Base-by-base conservation (phyloP, 2,888 invertebrate genomes). In the Empis livida region DNA sequence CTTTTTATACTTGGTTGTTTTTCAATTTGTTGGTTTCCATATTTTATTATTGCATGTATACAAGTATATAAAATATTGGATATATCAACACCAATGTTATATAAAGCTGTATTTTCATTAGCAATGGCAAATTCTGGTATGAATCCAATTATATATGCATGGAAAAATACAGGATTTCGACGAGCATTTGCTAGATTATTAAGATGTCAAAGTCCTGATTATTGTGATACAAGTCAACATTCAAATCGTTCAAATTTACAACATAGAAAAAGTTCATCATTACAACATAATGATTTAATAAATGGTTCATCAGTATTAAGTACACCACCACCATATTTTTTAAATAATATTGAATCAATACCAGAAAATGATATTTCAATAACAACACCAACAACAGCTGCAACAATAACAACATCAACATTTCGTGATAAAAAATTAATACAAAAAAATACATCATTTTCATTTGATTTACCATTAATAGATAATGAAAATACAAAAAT, bases 111-210 rank as follows among this genome's bases (percentile, higher is more conserved):
- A 44, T 80, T 82, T 51, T 78, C 82, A 3, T 71, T 88, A 53
- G 87, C 86, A 20, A 81, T 87, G 73, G 76, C 81, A 45, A 87
- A 87, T 65, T 87, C 86, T 10, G 83, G 83, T 27, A 77, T 86
- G 60, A 88, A 88, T 68, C 88, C 88, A 0, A 70, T 87, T 41
- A 86, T 87, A 57, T 88, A 88, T 70, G 85, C 86, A 30, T 88
- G 88, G 87, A 88, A 88, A 65, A 87, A 86, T 63, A 74, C 78
- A 9, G 84, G 80, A 52, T 87, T 86, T 62, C 77, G 86, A 5
- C 75, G 76, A 44, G 82, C 86, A 2, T 86, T 87, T 61, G 73
- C 75, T 30, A 77, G 78, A 53, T 70, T 85, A 11, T 66, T 85
- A 14, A 75, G 77, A 23, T 84, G 84, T 61, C 75, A 77, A 59